Conservation (phyloP, 2,888 invertebrate species). For the Podotricha telesiphe region DNA sequence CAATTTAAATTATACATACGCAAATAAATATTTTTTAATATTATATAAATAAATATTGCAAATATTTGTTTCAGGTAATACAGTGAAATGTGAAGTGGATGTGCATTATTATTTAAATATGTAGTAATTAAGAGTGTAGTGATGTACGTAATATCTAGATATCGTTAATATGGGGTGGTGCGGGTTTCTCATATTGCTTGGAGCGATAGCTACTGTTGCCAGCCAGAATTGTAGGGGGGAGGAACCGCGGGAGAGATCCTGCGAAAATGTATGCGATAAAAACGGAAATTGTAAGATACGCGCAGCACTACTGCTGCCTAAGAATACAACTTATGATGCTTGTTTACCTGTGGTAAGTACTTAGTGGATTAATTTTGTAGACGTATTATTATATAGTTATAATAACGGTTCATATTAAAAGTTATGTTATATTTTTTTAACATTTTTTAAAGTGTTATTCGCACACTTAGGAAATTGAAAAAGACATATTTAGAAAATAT, state of each 20-base stretch:
- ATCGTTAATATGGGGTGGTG: conserved; percentile 64
- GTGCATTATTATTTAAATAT: conserved; percentile 37
- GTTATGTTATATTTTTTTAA: no score
- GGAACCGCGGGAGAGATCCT: conserved; percentile 63
- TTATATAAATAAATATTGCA: not conserved
- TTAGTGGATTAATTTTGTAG: no score
- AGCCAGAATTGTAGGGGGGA: conserved; percentile 71
- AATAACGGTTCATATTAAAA: no score
- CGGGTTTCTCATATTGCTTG: conserved; percentile 53
- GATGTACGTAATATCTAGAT: conserved; percentile 50
- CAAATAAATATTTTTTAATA: not conserved
- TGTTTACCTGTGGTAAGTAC: conserved; percentile 81
- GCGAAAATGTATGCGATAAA: conserved; percentile 77
- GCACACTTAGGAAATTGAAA: no score
- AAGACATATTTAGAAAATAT: no score
- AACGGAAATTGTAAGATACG: conserved; percentile 84
- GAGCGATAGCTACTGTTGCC: conserved; percentile 46
- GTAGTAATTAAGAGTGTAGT: conserved; percentile 46
- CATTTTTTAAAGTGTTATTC: no score
- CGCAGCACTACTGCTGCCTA: conserved; percentile 86
- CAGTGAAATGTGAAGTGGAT: conserved; percentile 32
- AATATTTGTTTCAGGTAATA: conserved; percentile 36
- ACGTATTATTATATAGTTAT: no score
- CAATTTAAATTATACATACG: no score
- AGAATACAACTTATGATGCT: conserved; percentile 79